Conservation (phyloP, 2,888 invertebrate genomes). For the Ochropleura plecta region DNA sequence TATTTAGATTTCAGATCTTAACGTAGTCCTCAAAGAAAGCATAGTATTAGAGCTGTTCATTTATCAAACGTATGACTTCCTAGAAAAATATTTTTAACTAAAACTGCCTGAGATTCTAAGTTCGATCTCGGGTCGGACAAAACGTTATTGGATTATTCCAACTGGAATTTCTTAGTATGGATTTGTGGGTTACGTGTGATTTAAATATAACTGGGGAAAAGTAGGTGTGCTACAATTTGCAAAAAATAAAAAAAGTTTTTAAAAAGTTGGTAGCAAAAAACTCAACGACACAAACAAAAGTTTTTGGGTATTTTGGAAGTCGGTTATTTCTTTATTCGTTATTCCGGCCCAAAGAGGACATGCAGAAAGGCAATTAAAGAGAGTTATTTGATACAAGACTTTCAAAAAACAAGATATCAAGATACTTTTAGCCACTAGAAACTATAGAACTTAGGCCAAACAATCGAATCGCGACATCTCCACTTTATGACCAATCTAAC, state of each 20-base stretch:
- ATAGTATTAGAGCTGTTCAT: slow-evolving; percentile 1
- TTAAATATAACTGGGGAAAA: too few relatives aligned
- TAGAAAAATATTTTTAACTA: not conserved
- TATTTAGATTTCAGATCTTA: slow-evolving; percentile 50
- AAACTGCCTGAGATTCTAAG: not conserved
- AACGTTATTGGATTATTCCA: too few relatives aligned
- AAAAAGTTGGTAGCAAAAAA: too few relatives aligned
- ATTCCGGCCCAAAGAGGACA: not conserved
- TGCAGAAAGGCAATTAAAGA: not conserved
- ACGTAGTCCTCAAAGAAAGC: slow-evolving; percentile 10
- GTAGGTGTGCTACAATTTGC: too few relatives aligned
- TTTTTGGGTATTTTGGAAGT: too few relatives aligned
- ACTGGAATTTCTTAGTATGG: too few relatives aligned
- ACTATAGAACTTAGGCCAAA: not conserved
- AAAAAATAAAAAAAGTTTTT: too few relatives aligned
- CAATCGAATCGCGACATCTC: slow-evolving; percentile 43
- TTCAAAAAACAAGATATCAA: not conserved
- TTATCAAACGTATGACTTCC: slow-evolving; percentile 17
- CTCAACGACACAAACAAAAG: too few relatives aligned
- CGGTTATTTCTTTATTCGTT: not conserved
- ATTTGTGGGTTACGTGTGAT: too few relatives aligned
- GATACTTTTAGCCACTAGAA: not conserved
- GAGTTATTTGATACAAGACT: not conserved
- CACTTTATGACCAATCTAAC: slow-evolving; percentile 64
- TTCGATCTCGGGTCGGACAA: too few relatives aligned